Evolutionary conservation across 2,888 invertebrate genomes (phyloP), one percentile per base, ranked within the genome.

Genomic region (Taenaris catops): DNA sequence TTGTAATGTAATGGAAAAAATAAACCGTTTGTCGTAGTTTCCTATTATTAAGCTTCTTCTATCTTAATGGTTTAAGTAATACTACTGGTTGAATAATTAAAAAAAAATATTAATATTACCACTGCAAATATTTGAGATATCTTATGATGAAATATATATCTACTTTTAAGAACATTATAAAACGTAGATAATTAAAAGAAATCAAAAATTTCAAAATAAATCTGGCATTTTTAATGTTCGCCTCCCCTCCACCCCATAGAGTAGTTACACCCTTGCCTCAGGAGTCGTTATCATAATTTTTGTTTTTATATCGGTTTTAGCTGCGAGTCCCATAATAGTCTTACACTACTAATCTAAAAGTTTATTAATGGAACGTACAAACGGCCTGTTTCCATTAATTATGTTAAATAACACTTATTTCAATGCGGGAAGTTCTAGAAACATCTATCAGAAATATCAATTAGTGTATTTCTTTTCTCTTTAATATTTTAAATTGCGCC

Each of bases 121-220:
- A 87, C 80, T 86, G 84, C 84, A 87, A 87, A 87, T 87, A 87
- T 84, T 87, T 86, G 83, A 87, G 75, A 84, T 87, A 87, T 86
- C 87, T 87, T 87, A 87, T 87, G 84, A 86, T 86, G 79, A 83
- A 78, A 86, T 86, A 86, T 86, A 86, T 87, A 87, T 87, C 84
- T 87, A 87, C 86, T 86, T 75, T 31, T 87, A 87, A 87, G 87
- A 80, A 87, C 87, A 87, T 87, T 87, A 87, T 87, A 81, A 86
- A 87, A 78, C 87, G 87, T 87, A 87, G 87, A 87, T 87, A 87
- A 88, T 86, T 86, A 87, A 87, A 87, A 87, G 86, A 83, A 86
- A 86, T 84, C 84, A 80, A 87, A 87, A 86, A 75, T 78, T 84
- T 86, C 71, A 86, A 87, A 83, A 83, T 75, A 80, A 46, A 34